phyloP scores from a whole-genome alignment of 2,888 invertebrate species.

The Pachliopta kotzebuea region DNA sequence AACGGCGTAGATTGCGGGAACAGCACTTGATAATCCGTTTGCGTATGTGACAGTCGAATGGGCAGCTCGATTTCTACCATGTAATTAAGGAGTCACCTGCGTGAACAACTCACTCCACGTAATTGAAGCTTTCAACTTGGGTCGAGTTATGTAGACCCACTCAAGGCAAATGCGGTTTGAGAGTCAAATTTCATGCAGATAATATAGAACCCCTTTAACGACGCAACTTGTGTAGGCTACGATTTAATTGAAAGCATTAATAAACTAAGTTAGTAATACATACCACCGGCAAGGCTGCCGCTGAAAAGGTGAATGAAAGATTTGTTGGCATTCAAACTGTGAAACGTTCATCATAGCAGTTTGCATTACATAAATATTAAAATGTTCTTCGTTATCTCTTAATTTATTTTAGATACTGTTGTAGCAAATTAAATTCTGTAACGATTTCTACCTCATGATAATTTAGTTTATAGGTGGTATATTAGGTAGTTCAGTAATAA shows the following conservation, averaged over 20 bases:
- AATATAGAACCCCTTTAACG: conserved; percentile 69
- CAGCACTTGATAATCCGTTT: conserved; percentile 70
- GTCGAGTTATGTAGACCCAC: conserved; percentile 71
- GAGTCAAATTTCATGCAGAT: conserved; percentile 76
- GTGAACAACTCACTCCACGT: conserved; percentile 75
- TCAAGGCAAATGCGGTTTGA: conserved; percentile 62
- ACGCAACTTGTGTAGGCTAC: conserved; percentile 63
- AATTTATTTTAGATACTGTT: too few relatives aligned
- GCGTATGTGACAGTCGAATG: conserved; percentile 73
- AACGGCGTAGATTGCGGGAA: conserved; percentile 44
- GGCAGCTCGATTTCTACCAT: conserved; percentile 73
- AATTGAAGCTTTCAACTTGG: conserved; percentile 76
- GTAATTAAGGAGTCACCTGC: conserved; percentile 79
- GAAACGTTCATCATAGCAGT: too few relatives aligned
- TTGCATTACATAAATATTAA: too few relatives aligned
- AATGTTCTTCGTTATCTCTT: too few relatives aligned
- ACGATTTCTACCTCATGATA: background rate
- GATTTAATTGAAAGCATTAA: conserved; percentile 71
- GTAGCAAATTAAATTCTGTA: too few relatives aligned
- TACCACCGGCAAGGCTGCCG: background rate
- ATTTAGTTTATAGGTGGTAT: conserved; percentile 21
- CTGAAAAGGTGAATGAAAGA: too few relatives aligned
- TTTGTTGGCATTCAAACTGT: too few relatives aligned
- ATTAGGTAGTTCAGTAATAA: conserved; percentile 25
- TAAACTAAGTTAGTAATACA: conserved; percentile 35